A percentile compares a stretch with the other conserved stretches of the same genome.
These are phyloP conservation scores for Parazoanthus atlanticus DNA, from an alignment of 92 coral and sea anemone genomes.

Conservation along the genomic window DNA sequence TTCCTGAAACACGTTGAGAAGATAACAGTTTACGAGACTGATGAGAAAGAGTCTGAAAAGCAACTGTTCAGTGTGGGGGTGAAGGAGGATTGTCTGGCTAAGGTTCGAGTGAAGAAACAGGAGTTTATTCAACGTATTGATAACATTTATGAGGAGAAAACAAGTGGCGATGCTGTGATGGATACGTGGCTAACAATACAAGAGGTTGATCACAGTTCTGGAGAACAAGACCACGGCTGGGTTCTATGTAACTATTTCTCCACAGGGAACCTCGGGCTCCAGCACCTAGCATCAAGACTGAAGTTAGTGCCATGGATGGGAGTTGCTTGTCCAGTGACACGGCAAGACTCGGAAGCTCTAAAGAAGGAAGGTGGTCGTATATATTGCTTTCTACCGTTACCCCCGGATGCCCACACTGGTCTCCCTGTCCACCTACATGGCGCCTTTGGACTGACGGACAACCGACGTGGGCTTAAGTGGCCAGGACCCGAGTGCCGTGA, in stretches of 20 bases:
- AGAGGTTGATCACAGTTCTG: neutral
- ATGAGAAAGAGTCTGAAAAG: neutral
- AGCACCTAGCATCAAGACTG: conserved; percentile 17
- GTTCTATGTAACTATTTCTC: conserved; percentile 31
- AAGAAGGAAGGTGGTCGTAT: conserved; percentile 32
- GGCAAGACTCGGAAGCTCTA: conserved; percentile 4
- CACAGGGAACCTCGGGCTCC: conserved; percentile 8
- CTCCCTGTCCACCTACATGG: conserved; percentile 55
- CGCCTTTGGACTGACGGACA: conserved; percentile 57
- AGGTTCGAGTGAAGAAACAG: conserved; percentile 20
- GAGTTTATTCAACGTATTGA: conserved; percentile 3
- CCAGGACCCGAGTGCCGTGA: conserved; percentile 53
- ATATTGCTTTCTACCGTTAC: conserved; percentile 41
- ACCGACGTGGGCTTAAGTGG: conserved; percentile 53
- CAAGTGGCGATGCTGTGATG: conserved; percentile 19
- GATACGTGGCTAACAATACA: neutral
- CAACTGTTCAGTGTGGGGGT: conserved; percentile 13
- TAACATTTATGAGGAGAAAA: neutral
- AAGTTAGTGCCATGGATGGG: conserved; percentile 52
- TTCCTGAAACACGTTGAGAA: conserved; percentile 40
- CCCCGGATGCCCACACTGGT: conserved; percentile 43
- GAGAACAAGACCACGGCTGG: conserved; percentile 5
- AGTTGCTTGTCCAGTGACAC: conserved; percentile 36
- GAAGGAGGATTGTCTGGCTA: neutral
- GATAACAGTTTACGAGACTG: conserved; percentile 29